Evolutionary conservation across 1,140 invertebrate genomes (phyloP), one percentile per base, ranked within the genome.

Genomic region (Hormaphis cornu): DNA sequence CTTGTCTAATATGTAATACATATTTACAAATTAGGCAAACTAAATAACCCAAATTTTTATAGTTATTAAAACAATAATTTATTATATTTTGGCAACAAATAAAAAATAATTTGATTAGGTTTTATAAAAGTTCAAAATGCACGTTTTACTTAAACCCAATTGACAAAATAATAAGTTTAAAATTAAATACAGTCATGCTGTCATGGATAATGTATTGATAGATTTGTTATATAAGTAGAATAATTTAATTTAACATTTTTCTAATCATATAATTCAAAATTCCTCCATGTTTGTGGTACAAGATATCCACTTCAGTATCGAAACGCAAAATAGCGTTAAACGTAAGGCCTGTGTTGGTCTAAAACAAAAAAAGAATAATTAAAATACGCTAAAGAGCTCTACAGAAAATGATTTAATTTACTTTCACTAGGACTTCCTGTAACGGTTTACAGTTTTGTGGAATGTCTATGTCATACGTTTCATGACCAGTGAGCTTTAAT

Each of bases 211-310:
- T 37, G 14, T 35, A n/a, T 37, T 33, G 10, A 20, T 24, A 3
- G 4, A 37, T 7, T 8, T n/a, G n/a, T n/a, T n/a, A n/a, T n/a
- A 3, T 10, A 37, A 3, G 7, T 30, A 40, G 22, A 40, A 40
- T 37, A 40, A n/a, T 58, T 58, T 58, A 58, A 58, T 58, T 35
- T 40, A 58, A 40, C 84, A 95, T 91, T 76, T 89, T 90, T 71
- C 95, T 83, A 33, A 98, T 88, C 95, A 99, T 98, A 77, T 97
- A 98, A 78, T 98, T 95, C 8, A 98, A 84, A 74, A 99, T 98
- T 12, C 97, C 97, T 40, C 95, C 95, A 74, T 99, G 83, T 73
- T 82, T 85, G 80, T 88, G 97, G 78, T 98, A 99, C 0, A 89
- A 86, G n/a, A 99, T 79, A 77, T 99, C 97, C 0, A 98, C 95